A percentile compares a stretch with the other conserved stretches of the same genome.
phyloP scores from a whole-genome alignment of 30 jellyfish, hydroid and myxozoan species.

The Cassiopea xamachana region DNA sequence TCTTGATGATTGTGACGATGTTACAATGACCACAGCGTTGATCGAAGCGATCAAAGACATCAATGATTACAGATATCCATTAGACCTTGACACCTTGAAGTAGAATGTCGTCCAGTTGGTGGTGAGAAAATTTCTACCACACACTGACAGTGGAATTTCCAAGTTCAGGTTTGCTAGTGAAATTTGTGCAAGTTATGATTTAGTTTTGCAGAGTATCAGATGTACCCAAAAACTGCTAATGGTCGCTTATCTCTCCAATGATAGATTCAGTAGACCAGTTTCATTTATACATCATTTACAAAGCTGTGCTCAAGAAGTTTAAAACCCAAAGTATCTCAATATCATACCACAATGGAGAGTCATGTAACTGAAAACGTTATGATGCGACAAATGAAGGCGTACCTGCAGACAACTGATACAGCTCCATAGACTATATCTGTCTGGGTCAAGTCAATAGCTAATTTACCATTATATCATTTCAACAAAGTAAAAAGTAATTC shows the following conservation, averaged over 20 bases:
- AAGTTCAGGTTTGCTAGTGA: neutral
- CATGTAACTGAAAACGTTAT: neutral
- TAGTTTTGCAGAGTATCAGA: neutral
- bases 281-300: neutral
- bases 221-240: neutral
- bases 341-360: neutral
- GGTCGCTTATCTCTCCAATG: neutral
- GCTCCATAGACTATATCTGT: neutral
- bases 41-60: too few species aligned
- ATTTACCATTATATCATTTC: neutral
- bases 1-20: too few species aligned
- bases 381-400: constrained; percentile 6
- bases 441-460: constrained; percentile 7
- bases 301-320: neutral
- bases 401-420: neutral
- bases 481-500: too few species aligned
- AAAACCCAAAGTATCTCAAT: neutral
- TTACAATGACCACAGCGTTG: neutral
- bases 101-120: too few species aligned
- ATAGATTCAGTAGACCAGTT: neutral
- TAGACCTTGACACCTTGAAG: too few species aligned
- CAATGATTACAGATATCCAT: too few species aligned
- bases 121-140: too few species aligned
- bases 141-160: too few species aligned
- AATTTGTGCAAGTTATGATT: neutral